Evolutionary conservation across 1,140 invertebrate genomes (phyloP), one percentile per base, ranked within the genome.

Genomic region (Gryon sp.): DNA sequence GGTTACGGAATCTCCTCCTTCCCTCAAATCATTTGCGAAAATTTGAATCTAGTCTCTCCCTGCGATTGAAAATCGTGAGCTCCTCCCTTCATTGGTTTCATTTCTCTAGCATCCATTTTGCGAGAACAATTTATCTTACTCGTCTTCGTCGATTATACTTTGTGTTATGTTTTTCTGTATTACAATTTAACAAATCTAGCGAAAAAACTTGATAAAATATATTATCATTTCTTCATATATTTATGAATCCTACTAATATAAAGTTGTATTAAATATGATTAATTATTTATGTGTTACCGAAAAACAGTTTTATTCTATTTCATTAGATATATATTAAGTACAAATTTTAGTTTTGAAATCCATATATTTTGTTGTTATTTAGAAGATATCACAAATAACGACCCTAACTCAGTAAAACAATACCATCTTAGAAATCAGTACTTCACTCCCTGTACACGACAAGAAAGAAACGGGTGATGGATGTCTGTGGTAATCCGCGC

Each of bases 401-500:
- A 76, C 52, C 74, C 74, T 24, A 50, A 26, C 34, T 41, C 9
- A 50, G 19, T 32, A 20, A 2, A 76, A 76, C 74, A 76, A 76
- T 77, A 55, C 62, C 66, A 77, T 78, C 62, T 62, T 68, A 45
- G 75, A 43, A 78, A 77, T n/a, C 62, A 78, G 53, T 77, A 66
- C 60, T 72, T 55, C 43, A 55, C 62, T 32, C 66, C 66, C 75
- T 62, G 63, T 26, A 76, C 50, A 60, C 59, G 32, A 66, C 45
- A 28, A 50, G 34, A 82, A 82, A 79, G 76, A 82, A 80, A 76
- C 73, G 80, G 55, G 78, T 86, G 84, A 84, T 84, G 81, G 81
- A 84, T 86, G 84, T 83, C 82, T 81, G 82, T 62, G 80, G 83
- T 86, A 84, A 86, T 84, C 83, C 77, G 68, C 65, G 79, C 83